A percentile compares a stretch with the other conserved stretches of the same genome.
Conservation (phyloP, 2,888 invertebrate genomes). For the Polydrusus pterygomalis region DNA sequence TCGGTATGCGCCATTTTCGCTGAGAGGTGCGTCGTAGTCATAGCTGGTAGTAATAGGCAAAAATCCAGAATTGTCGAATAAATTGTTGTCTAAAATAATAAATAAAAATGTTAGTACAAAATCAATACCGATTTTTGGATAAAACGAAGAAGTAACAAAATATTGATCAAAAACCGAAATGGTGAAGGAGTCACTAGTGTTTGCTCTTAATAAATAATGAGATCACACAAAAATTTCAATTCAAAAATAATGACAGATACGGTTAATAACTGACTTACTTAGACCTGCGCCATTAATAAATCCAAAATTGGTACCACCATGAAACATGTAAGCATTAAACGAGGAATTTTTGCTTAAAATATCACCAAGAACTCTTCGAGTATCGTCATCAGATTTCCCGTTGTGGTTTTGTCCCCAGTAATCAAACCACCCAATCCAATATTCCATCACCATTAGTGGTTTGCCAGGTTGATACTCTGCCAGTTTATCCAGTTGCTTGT, state of each 20-base stretch:
- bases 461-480: constrained; percentile 61
- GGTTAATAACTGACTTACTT: constrained; percentile 48
- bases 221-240: no score
- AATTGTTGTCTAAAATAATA: constrained; percentile 22
- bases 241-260: no score
- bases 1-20: constrained; percentile 91
- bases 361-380: constrained; percentile 58
- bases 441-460: constrained; percentile 77
- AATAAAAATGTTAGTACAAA: no score
- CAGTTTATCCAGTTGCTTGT: constrained; percentile 54
- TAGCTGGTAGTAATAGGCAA: constrained; percentile 71
- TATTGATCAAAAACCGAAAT: no score
- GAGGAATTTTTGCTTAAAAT: constrained; percentile 63
- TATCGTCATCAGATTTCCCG: constrained; percentile 57
- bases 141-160: no score
- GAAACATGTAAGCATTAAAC: constrained; percentile 70
- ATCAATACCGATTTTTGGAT: no score
- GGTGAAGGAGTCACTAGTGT: no score
- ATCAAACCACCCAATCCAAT: constrained; percentile 78
- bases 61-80: constrained; percentile 60
- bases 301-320: constrained; percentile 90
- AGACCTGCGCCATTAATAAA: constrained; percentile 71
- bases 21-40: constrained; percentile 93
- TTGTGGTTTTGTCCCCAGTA: constrained; percentile 73
- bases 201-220: no score